phyloP scores from a whole-genome alignment of 2,797 vertebrate genomes.

The Phaenicophaeus curvirostris region DNA sequence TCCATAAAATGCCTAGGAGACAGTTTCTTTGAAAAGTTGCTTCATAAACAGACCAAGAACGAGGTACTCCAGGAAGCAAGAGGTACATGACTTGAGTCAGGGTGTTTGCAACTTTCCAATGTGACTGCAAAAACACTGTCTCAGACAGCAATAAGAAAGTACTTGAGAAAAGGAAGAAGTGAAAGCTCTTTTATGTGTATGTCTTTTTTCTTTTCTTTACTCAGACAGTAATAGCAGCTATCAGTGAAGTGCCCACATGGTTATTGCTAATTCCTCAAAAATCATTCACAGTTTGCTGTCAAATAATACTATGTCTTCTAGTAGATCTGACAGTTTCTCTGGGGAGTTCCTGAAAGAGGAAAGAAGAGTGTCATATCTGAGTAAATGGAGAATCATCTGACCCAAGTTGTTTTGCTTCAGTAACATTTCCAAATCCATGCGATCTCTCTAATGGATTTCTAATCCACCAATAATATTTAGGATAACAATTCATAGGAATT shows the following conservation, averaged over 20 bases:
- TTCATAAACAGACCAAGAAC: neutral
- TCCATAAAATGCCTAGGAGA: neutral
- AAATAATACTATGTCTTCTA: neutral
- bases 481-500: neutral
- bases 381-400: neutral
- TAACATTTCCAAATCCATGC: neutral
- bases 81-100: neutral
- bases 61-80: neutral
- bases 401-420: neutral
- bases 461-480: neutral
- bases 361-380: neutral
- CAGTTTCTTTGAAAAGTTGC: neutral
- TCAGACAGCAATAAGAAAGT: neutral
- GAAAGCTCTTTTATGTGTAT: neutral
- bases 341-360: neutral
- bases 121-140: neutral
- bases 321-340: neutral
- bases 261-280: constrained; percentile 5
- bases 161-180: neutral
- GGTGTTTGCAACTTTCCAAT: neutral
- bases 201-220: neutral
- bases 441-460: neutral
- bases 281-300: neutral
- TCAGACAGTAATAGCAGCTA: neutral
- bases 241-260: neutral